A percentile compares a stretch with the other conserved stretches of the same genome.
Evolutionary conservation across 1,140 invertebrate species (phyloP).

Genomic region (Drosophila triauraria): DNA sequence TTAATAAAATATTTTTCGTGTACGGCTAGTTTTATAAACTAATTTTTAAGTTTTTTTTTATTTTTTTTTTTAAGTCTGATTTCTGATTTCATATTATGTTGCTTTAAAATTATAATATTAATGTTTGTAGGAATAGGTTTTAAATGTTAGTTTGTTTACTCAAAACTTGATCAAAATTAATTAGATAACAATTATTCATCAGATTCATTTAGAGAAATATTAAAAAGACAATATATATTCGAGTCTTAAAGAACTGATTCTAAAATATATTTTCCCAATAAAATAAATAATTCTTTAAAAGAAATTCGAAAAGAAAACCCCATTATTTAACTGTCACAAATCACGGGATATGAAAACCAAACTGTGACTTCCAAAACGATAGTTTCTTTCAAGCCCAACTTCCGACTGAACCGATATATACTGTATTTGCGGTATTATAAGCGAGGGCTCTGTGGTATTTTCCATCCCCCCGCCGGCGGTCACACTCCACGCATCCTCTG

Average conservation of each 20-base stretch:
- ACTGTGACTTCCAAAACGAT: slow-evolving; percentile 3
- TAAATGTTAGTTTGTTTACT: no score
- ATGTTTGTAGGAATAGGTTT: no score
- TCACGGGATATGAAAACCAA: slow-evolving; percentile 7
- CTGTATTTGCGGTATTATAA: background rate
- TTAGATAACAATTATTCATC: no score
- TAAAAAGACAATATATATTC: background rate
- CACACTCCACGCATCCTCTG: slow-evolving; percentile 37
- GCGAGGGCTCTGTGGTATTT: background rate
- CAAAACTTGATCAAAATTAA: no score
- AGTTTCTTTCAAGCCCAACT: background rate
- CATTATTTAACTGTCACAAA: background rate
- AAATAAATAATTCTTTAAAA: background rate
- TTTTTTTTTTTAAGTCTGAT: no score
- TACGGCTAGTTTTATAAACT: no score
- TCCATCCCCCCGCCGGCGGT: background rate
- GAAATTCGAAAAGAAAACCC: background rate
- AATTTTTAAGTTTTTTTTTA: no score
- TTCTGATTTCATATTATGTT: no score
- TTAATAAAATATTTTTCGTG: no score
- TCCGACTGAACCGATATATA: slow-evolving; percentile 4
- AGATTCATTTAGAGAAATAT: no score
- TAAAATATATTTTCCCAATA: background rate
- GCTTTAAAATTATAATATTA: no score
- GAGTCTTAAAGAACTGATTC: no score